These are phyloP conservation scores for Euthynnus affinis DNA, from an alignment of 2,797 vertebrate genomes.

Conservation along the genomic window DNA sequence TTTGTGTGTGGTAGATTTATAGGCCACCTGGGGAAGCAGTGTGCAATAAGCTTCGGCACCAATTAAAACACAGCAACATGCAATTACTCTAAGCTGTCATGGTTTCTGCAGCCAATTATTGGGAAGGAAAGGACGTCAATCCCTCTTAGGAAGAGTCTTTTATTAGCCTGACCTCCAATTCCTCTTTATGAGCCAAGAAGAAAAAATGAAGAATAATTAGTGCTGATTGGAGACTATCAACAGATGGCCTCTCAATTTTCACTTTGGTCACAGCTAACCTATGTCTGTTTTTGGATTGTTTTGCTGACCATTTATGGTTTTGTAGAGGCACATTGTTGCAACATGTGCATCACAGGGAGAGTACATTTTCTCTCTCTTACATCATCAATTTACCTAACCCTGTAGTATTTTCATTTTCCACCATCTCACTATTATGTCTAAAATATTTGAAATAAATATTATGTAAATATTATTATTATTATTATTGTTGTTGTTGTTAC, in stretches of 20 bases:
- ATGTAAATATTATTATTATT: no score
- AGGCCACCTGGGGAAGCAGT: slow-evolving; percentile 71
- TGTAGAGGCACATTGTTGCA: not conserved
- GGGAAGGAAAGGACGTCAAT: slow-evolving; percentile 54
- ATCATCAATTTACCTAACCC: not conserved
- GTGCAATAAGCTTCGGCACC: slow-evolving; percentile 66
- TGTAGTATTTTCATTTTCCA: not conserved
- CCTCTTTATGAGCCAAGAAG: slow-evolving; percentile 21
- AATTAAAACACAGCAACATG: slow-evolving; percentile 82
- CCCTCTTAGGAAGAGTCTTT: slow-evolving; percentile 43
- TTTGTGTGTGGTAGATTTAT: slow-evolving; percentile 56
- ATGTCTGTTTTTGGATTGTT: not conserved
- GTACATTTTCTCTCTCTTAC: not conserved
- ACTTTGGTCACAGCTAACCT: not conserved
- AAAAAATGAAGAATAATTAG: slow-evolving; percentile 23
- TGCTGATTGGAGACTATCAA: not conserved
- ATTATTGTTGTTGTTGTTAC: no score
- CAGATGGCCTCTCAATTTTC: slow-evolving; percentile 8
- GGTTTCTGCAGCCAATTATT: slow-evolving; percentile 75
- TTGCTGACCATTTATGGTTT: not conserved
- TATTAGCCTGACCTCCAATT: slow-evolving; percentile 44
- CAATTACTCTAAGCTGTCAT: slow-evolving; percentile 73
- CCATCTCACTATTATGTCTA: not conserved
- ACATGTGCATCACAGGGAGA: not conserved
- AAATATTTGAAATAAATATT: no score